Conservation (phyloP, 2,888 invertebrate genomes). For the Odontocerum albicorne region DNA sequence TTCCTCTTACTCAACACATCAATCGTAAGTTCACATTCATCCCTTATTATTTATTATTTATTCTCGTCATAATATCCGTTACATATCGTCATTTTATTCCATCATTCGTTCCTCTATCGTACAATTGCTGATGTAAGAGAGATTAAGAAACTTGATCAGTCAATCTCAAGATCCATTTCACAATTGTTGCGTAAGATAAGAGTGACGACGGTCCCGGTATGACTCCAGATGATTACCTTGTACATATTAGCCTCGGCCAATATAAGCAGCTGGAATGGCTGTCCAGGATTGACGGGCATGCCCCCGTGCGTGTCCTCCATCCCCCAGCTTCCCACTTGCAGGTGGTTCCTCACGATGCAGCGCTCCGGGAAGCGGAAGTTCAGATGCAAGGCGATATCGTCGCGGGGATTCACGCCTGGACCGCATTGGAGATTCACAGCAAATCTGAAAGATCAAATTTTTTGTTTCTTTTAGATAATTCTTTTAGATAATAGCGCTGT, state of each 20-base stretch:
- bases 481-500: neutral
- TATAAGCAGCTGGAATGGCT: conserved; percentile 71
- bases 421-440: conserved; percentile 78
- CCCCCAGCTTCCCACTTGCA: conserved; percentile 54
- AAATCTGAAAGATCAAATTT: conserved; percentile 55
- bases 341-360: conserved; percentile 56
- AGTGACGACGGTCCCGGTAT: neutral
- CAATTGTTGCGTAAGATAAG: neutral
- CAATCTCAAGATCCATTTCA: no score
- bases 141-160: no score
- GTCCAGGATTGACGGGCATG: conserved; percentile 65
- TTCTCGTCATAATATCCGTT: no score
- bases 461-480: neutral
- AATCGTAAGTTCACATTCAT: no score
- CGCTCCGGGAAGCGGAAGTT: conserved; percentile 56
- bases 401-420: conserved; percentile 68
- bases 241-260: conserved; percentile 63
- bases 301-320: conserved; percentile 53
- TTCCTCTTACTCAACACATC: no score
- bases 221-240: no score
- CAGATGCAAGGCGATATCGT: conserved; percentile 76
- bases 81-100: no score
- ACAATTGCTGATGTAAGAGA: no score
- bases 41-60: no score
- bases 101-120: no score